A percentile compares a stretch with the other conserved stretches of the same genome.
phyloP scores from a whole-genome alignment of 2,113 vertebrate species.

The Cynocephalus volans region DNA sequence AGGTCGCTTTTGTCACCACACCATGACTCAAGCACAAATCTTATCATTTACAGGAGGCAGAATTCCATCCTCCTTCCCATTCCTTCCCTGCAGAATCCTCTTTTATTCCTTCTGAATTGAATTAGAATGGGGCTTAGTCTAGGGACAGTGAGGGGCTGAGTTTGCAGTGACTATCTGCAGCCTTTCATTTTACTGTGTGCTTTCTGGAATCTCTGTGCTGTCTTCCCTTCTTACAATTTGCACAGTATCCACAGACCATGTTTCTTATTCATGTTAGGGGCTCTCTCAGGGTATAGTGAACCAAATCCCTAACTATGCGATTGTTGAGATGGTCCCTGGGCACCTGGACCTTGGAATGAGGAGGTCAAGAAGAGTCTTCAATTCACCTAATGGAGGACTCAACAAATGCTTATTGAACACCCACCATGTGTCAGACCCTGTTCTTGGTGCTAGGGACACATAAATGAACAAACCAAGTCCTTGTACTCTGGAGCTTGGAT shows the following conservation, averaged over 20 bases:
- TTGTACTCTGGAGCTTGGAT: not conserved
- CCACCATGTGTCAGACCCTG: not conserved
- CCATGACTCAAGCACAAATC: not conserved
- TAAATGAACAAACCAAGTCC: not conserved
- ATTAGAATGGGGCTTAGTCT: not conserved
- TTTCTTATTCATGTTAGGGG: not conserved
- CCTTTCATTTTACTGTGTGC: not conserved
- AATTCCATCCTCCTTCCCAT: conserved; percentile 39
- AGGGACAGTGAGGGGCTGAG: not conserved
- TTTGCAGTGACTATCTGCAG: not conserved
- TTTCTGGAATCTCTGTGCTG: not conserved
- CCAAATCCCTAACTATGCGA: not conserved
- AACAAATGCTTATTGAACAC: not conserved
- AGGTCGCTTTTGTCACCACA: not conserved
- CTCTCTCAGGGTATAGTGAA: not conserved
- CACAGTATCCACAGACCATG: not conserved
- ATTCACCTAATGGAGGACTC: not conserved
- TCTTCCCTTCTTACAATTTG: not conserved
- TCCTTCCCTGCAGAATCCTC: not conserved
- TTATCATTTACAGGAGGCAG: conserved; percentile 35
- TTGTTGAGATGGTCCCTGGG: not conserved
- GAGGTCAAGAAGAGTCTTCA: not conserved
- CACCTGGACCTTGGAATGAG: not conserved
- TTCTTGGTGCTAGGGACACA: not conserved
- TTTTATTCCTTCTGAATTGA: not conserved